These are phyloP conservation scores for Siniperca chuatsi DNA, from an alignment of 2,113 vertebrate species.

Conservation along the genomic window DNA sequence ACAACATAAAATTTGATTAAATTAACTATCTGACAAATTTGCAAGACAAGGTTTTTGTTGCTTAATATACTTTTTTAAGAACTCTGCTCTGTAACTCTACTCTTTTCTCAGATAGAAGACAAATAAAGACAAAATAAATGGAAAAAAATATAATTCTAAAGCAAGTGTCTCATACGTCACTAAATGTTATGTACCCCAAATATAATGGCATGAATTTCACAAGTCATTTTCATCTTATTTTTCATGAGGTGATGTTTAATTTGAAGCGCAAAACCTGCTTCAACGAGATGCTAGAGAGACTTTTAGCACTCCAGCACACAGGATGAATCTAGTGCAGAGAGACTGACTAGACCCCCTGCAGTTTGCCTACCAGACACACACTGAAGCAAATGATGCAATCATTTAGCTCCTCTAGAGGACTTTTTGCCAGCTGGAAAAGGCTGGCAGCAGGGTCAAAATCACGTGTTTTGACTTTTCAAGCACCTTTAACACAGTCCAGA, in stretches of 20 bases:
- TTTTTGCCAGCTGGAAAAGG: slow-evolving; percentile 31
- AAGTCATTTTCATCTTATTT: neutral
- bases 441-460: slow-evolving; percentile 1
- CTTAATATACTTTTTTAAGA: neutral
- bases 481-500: slow-evolving; percentile 52
- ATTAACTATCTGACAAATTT: neutral
- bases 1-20: neutral
- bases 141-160: neutral
- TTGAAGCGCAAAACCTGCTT: slow-evolving; percentile 10
- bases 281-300: neutral
- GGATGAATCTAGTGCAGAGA: neutral
- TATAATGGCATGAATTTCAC: neutral
- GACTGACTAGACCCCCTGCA: slow-evolving; percentile 31
- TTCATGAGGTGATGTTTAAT: slow-evolving; percentile 15
- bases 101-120: neutral
- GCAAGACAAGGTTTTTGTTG: too few species aligned
- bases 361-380: slow-evolving; percentile 56
- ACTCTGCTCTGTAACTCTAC: neutral
- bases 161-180: neutral
- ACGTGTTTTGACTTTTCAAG: slow-evolving; percentile 42
- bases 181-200: neutral
- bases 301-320: slow-evolving; percentile 1
- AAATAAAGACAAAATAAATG: neutral
- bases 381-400: slow-evolving; percentile 58
- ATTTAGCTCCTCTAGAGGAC: slow-evolving; percentile 20